Evolutionary conservation across 2,888 invertebrate species (phyloP).

Genomic region (Chalcosyrphus nemorum): DNA sequence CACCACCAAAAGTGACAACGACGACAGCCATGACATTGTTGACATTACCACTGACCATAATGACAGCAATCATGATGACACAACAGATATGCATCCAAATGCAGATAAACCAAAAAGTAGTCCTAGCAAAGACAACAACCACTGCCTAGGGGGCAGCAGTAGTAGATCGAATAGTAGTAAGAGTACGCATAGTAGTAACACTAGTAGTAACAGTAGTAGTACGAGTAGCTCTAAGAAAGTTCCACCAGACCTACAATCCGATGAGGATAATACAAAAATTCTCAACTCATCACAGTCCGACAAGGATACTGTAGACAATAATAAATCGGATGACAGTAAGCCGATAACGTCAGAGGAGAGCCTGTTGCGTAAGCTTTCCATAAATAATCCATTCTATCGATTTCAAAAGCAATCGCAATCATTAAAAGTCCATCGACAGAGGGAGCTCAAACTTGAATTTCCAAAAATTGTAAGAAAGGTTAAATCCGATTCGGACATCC

Average conservation of each 20-base stretch:
- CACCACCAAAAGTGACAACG: slow-evolving; percentile 1
- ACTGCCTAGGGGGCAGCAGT: slow-evolving; percentile 64
- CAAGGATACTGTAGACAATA: slow-evolving; percentile 50
- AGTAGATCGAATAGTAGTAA: slow-evolving; percentile 69
- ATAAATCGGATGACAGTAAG: slow-evolving; percentile 15
- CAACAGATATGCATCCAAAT: too few species aligned
- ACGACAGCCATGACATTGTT: slow-evolving; percentile 1
- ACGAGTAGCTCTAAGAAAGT: slow-evolving; percentile 57
- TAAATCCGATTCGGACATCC: slow-evolving; percentile 78
- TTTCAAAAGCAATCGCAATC: slow-evolving; percentile 80
- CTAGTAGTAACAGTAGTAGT: slow-evolving; percentile 62
- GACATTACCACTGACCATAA: slow-evolving; percentile 7
- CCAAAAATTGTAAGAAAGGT: slow-evolving; percentile 72
- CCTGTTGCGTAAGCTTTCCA: slow-evolving; percentile 77
- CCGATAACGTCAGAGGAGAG: slow-evolving; percentile 74
- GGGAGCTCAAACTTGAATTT: slow-evolving; percentile 59
- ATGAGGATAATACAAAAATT: slow-evolving; percentile 70
- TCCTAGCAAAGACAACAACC: slow-evolving; percentile 56
- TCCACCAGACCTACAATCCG: slow-evolving; percentile 43
- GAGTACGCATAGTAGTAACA: slow-evolving; percentile 69
- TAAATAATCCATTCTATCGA: slow-evolving; percentile 80
- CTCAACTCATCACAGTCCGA: slow-evolving; percentile 45
- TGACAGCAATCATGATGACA: not conserved
- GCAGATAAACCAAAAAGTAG: slow-evolving; percentile 64
- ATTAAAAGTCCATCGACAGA: slow-evolving; percentile 74